Conservation (phyloP, 2,888 invertebrate genomes). For the Dascillus cervinus region DNA sequence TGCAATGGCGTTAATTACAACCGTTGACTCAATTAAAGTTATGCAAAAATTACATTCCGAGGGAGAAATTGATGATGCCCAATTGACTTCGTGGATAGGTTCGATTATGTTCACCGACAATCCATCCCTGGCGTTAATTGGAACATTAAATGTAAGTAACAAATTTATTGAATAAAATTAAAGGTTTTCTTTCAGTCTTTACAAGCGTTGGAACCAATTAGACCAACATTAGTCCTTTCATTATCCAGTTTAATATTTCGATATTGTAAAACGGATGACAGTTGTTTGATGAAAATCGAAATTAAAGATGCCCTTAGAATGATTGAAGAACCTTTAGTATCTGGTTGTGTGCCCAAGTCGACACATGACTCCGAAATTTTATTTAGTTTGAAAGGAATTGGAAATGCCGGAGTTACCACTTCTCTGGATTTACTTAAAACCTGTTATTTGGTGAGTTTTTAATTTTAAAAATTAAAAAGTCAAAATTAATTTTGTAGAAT, state of each 20-base stretch:
- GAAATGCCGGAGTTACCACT: conserved; percentile 19
- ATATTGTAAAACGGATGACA: conserved; percentile 17
- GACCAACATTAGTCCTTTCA: conserved; percentile 17
- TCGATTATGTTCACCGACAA: conserved; percentile 17
- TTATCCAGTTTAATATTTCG: conserved; percentile 18
- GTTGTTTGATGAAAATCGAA: conserved; percentile 13
- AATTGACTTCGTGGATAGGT: conserved; percentile 21
- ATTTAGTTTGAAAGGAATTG: conserved; percentile 20
- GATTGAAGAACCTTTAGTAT: conserved; percentile 15
- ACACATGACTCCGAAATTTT: conserved; percentile 13
- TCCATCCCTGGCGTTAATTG: conserved; percentile 15
- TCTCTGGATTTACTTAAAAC: conserved; percentile 13
- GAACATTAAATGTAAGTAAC: conserved; percentile 15
- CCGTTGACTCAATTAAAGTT: conserved; percentile 16
- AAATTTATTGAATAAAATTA: no score
- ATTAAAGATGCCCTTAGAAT: conserved; percentile 13
- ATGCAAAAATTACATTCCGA: conserved; percentile 17
- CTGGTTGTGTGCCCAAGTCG: conserved; percentile 15
- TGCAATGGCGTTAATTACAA: conserved; percentile 18
- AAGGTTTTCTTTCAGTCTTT: conserved; percentile 14
- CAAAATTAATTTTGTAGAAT: conserved; percentile 13
- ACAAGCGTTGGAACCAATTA: conserved; percentile 7
- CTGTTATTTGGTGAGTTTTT: conserved; percentile 19
- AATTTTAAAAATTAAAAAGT: conserved; percentile 2
- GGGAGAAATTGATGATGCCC: conserved; percentile 12